A percentile compares a stretch with the other conserved stretches of the same genome.
These are phyloP conservation scores for Sminthopsis crassicaudata DNA, from an alignment of 2,113 vertebrate genomes.

Conservation along the genomic window DNA sequence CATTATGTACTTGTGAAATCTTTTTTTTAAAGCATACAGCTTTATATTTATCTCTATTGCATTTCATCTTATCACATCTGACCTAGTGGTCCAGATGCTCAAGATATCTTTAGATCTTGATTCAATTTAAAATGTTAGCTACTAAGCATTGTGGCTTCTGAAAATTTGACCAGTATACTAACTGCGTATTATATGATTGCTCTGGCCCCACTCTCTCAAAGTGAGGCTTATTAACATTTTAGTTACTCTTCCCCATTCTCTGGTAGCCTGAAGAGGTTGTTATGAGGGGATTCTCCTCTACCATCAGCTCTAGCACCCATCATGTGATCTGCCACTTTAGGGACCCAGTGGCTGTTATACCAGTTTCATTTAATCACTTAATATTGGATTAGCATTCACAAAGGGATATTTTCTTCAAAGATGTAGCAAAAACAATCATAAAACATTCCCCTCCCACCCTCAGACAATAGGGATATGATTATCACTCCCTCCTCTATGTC, in stretches of 20 bases:
- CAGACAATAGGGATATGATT: neutral
- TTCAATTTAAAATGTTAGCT: neutral
- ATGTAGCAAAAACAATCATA: neutral
- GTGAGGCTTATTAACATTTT: neutral
- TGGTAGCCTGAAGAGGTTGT: neutral
- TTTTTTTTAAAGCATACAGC: neutral
- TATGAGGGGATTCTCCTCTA: neutral
- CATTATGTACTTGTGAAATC: neutral
- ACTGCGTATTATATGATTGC: no score
- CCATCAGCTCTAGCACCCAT: neutral
- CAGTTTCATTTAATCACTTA: neutral
- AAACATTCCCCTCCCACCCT: neutral
- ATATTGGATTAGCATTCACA: neutral
- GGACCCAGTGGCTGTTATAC: neutral
- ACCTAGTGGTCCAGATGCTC: neutral
- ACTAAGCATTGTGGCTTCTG: neutral
- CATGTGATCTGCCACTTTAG: neutral
- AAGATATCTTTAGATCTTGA: neutral
- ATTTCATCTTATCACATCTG: neutral
- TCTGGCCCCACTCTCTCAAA: neutral
- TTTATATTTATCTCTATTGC: neutral
- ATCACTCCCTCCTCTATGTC: neutral
- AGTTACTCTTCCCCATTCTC: neutral
- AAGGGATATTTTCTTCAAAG: neutral
- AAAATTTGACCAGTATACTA: neutral